These are phyloP conservation scores for Eupithecia inturbata DNA, from an alignment of 2,888 invertebrate genomes.

Conservation along the genomic window DNA sequence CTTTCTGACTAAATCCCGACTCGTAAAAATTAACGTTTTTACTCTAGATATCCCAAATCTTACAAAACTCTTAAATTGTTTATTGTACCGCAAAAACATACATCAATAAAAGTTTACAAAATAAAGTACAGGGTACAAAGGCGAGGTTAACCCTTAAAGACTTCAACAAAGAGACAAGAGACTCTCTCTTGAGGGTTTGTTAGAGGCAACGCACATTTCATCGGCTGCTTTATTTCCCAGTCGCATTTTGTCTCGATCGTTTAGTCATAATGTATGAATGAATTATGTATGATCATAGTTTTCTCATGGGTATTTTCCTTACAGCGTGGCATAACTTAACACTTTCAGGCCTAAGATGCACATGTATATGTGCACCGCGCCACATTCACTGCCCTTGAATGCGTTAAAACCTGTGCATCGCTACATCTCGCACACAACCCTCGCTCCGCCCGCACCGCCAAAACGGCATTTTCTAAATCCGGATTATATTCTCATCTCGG, in stretches of 20 bases:
- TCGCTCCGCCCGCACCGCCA: slow-evolving; percentile 43
- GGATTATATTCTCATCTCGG: slow-evolving; percentile 74
- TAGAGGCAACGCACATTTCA: neutral
- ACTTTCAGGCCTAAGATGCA: too few species aligned
- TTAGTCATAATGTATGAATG: neutral
- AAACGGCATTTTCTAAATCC: slow-evolving; percentile 68
- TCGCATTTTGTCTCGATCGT: neutral
- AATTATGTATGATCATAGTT: neutral
- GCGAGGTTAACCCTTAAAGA: neutral
- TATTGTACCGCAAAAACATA: too few species aligned
- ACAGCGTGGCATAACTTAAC: neutral
- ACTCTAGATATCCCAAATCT: too few species aligned
- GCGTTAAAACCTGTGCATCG: slow-evolving; percentile 15
- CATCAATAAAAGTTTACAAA: too few species aligned
- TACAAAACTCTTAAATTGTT: too few species aligned
- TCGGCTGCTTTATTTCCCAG: neutral
- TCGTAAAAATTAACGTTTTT: too few species aligned
- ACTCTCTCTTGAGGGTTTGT: neutral
- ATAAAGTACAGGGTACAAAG: neutral
- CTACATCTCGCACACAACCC: slow-evolving; percentile 48
- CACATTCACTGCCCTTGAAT: neutral
- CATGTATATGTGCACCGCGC: neutral
- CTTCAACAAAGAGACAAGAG: neutral
- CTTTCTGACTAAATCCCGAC: too few species aligned
- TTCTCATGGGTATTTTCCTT: neutral